These are phyloP conservation scores for Drosophila histrio DNA, from an alignment of 2,888 invertebrate genomes.

Conservation along the genomic window DNA sequence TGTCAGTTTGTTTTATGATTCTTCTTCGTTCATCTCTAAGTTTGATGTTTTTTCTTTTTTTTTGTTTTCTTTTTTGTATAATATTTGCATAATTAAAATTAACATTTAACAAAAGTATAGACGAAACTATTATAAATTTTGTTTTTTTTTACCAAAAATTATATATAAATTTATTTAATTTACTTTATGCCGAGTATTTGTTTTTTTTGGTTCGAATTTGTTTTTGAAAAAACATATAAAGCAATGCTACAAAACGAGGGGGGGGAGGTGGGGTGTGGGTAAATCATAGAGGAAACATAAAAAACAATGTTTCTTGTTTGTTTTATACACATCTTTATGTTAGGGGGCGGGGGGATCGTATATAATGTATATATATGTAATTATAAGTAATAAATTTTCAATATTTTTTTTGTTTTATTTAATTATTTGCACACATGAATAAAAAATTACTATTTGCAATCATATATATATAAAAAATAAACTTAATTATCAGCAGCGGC, in stretches of 20 bases:
- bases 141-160: conserved; percentile 45
- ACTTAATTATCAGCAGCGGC: conserved; percentile 76
- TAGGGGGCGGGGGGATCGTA: conserved; percentile 54
- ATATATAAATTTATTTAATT: conserved; percentile 47
- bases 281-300: conserved; percentile 53
- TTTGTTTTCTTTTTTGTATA: conserved; percentile 36
- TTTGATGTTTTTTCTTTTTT: conserved; percentile 50
- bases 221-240: conserved; percentile 66
- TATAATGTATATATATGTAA: conserved; percentile 69
- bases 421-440: conserved; percentile 80
- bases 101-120: conserved; percentile 40
- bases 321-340: conserved; percentile 73
- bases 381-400: conserved; percentile 77
- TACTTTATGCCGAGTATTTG: conserved; percentile 29
- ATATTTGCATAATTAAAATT: conserved; percentile 59
- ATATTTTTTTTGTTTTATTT: conserved; percentile 73
- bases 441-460: conserved; percentile 80
- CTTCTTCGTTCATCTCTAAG: conserved; percentile 31
- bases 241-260: too few species aligned
- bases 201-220: conserved; percentile 69
- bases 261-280: too few species aligned
- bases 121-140: conserved; percentile 38
- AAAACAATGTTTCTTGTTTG: conserved; percentile 46
- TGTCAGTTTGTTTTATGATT: conserved; percentile 35
- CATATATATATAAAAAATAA: conserved; percentile 80